These are phyloP conservation scores for Sphaeramia orbicularis DNA, from an alignment of 2,797 vertebrate genomes.

Conservation along the genomic window DNA sequence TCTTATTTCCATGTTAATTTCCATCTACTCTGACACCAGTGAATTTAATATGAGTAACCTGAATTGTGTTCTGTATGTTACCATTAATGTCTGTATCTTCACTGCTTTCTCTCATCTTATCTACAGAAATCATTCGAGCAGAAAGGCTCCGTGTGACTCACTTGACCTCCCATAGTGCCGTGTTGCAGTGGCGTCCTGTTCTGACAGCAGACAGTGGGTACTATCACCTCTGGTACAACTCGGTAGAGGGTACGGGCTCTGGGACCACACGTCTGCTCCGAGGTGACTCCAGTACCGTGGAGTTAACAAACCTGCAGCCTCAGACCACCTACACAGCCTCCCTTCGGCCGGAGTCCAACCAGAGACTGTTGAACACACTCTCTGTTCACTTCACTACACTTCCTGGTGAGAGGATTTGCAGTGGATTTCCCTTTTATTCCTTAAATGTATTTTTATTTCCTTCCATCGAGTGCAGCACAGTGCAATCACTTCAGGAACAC, in stretches of 20 bases:
- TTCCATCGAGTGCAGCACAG: too few relatives aligned
- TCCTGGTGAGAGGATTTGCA: conserved; percentile 66
- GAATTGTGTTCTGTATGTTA: not conserved
- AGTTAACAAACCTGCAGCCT: conserved; percentile 72
- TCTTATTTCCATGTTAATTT: too few relatives aligned
- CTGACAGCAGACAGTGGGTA: conserved; percentile 49
- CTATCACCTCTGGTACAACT: conserved; percentile 70
- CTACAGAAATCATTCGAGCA: conserved; percentile 70
- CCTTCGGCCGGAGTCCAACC: conserved; percentile 70
- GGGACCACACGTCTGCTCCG: conserved; percentile 40
- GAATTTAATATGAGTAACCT: too few relatives aligned
- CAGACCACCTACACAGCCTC: conserved; percentile 74
- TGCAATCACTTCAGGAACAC: too few relatives aligned
- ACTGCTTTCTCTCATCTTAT: not conserved
- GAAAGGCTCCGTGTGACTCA: conserved; percentile 67
- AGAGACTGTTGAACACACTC: conserved; percentile 48
- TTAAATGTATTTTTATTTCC: too few relatives aligned
- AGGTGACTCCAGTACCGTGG: conserved; percentile 43
- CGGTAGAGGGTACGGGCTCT: not conserved
- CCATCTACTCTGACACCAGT: too few relatives aligned
- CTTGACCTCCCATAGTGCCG: conserved; percentile 71
- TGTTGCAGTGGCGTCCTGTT: conserved; percentile 79
- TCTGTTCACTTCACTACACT: conserved; percentile 77
- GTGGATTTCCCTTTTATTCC: too few relatives aligned
- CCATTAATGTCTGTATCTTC: not conserved